Base-by-base conservation (phyloP, 1,140 invertebrate genomes). In the Bombus ignitus region DNA sequence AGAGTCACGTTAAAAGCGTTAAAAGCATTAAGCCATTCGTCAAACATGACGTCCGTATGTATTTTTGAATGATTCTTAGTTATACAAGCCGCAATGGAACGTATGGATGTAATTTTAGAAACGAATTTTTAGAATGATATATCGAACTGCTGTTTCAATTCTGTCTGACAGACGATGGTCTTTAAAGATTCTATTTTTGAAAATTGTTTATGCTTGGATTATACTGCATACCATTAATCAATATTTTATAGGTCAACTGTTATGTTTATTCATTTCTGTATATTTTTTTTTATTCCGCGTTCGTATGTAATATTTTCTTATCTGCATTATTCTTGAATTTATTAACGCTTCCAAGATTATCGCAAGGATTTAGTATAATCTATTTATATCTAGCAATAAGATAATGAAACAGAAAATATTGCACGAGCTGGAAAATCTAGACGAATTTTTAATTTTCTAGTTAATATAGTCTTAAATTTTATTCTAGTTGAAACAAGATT, bases 11-110 rank as follows among this genome's bases (percentile, higher is more conserved):
- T 59, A 47, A 32, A 73, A 47, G n/a, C 42, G n/a, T 39, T 47
- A 37, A 74, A 47, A 47, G 42, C 42, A 74, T 74, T 47, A 47
- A 32, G n/a, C n/a, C 42, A 47, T 74, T 74, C n/a, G 15, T 74
- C 72, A 74, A 47, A 74, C 2, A 47, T 32, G 72, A 74, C 44
- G 6, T 42, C 18, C 5, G 47, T 53, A 73, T 18, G 32, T 22
- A 53, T 74, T 74, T 53, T 35, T 35, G 9, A 53, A 53, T 25
- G 25, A 74, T 47, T 5, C 2, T 32, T 3, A 10, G 2, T 6
- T 44, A 9, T 32, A 71, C 13, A 3, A n/a, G 1, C 4, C 9
- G 2, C 3, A 3, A 28, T n/a, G 13, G 12, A 42, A 70, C 25
- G 28, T 18, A n/a, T 37, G 2, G 3, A 18, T 28, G 9, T 71